Conservation (phyloP, 2,888 invertebrate genomes). For the Philaethria dido region DNA sequence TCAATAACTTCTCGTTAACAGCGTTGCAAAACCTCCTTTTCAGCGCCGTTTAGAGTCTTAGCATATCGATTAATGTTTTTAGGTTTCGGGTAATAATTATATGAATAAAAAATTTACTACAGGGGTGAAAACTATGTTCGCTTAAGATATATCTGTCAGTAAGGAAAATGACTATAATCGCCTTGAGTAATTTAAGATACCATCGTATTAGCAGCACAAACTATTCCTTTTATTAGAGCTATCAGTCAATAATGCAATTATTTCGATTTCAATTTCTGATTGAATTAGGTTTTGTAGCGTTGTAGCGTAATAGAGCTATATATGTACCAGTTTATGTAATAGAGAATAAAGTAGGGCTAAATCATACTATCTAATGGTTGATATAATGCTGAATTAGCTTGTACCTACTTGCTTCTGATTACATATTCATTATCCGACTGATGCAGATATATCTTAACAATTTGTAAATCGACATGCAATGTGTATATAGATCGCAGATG, state of each 20-base stretch:
- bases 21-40: conserved; percentile 67
- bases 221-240: conserved; percentile 15
- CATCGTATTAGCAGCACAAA: conserved; percentile 16
- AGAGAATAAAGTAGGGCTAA: conserved; percentile 38
- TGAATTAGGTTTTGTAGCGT: conserved; percentile 44
- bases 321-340: conserved; percentile 49
- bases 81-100: conserved; percentile 35
- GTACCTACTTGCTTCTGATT: conserved; percentile 27
- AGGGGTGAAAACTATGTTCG: conserved; percentile 31
- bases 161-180: conserved; percentile 27
- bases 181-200: conserved; percentile 20
- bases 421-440: conserved; percentile 22
- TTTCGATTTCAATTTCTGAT: conserved; percentile 33
- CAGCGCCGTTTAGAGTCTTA: conserved; percentile 49
- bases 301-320: conserved; percentile 43
- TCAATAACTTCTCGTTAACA: conserved; percentile 66
- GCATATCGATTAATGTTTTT: conserved; percentile 46
- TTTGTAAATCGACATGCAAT: conserved; percentile 62
- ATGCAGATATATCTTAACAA: conserved; percentile 52
- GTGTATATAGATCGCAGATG: conserved; percentile 63
- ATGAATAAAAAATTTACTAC: conserved; percentile 15
- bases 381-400: conserved; percentile 19
- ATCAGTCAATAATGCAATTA: conserved; percentile 37
- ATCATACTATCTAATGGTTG: conserved; percentile 18
- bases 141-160: conserved; percentile 48